These are phyloP conservation scores for Isaurus tuberculatus DNA, from an alignment of 92 coral and sea anemone species.

Conservation along the genomic window DNA sequence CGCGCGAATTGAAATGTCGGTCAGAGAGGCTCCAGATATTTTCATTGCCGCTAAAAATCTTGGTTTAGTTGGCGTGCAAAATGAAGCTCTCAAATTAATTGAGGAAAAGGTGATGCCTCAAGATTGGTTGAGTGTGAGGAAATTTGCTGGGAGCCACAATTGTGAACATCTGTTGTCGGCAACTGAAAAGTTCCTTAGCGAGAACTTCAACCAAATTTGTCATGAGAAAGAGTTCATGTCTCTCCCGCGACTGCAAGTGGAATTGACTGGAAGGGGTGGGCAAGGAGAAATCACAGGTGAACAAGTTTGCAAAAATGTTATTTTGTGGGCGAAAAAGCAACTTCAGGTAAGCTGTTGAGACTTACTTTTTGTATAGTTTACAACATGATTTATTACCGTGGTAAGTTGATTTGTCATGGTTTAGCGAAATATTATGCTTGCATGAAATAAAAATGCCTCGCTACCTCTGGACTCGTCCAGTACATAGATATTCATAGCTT, in stretches of 20 bases:
- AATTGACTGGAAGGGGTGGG: conserved; percentile 71
- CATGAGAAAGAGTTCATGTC: conserved; percentile 89
- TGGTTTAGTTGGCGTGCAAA: conserved; percentile 77
- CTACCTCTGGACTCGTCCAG: too few relatives aligned
- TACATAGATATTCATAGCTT: too few relatives aligned
- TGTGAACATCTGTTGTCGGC: conserved; percentile 68
- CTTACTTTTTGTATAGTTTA: background rate
- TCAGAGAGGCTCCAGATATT: conserved; percentile 67
- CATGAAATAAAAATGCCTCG: too few relatives aligned
- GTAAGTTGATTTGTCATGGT: background rate
- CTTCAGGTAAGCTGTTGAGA: conserved; percentile 69
- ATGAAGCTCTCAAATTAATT: conserved; percentile 70
- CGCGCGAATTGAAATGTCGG: conserved; percentile 68
- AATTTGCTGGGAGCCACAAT: conserved; percentile 66
- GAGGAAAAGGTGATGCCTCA: conserved; percentile 72
- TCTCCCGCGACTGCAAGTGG: conserved; percentile 91
- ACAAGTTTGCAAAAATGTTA: conserved; percentile 75
- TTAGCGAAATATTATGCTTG: too few relatives aligned
- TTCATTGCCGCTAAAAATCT: conserved; percentile 75
- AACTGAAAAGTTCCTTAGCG: conserved; percentile 79
- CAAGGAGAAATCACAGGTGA: conserved; percentile 71
- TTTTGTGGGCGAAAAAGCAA: conserved; percentile 84
- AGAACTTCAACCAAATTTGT: conserved; percentile 74
- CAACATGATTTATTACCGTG: background rate
- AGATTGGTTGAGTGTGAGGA: conserved; percentile 82